Evolutionary conservation across 2,797 vertebrate genomes (phyloP).

Genomic region (Fistularia commersonii): DNA sequence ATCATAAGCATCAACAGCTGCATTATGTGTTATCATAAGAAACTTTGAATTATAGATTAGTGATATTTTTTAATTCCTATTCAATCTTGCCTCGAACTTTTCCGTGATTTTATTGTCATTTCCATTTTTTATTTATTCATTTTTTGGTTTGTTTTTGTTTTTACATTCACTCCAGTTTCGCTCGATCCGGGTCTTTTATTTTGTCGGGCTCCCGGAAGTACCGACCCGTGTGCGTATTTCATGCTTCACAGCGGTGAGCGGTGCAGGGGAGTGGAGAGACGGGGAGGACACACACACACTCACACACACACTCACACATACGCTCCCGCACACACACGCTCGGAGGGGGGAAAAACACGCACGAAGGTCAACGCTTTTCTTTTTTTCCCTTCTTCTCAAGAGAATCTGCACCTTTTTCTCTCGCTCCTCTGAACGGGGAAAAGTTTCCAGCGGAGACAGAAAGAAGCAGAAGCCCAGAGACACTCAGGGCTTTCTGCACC

Average conservation of each 20-base stretch:
- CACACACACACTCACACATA: slow-evolving; percentile 27
- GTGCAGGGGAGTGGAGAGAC: slow-evolving; percentile 59
- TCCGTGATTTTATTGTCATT: no score
- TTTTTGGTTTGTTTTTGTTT: no score
- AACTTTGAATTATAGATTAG: no score
- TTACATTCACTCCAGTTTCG: no score
- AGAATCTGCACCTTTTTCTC: slow-evolving; percentile 11
- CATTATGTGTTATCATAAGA: no score
- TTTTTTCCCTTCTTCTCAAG: not conserved
- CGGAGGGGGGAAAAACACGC: slow-evolving; percentile 30
- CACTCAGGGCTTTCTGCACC: no score
- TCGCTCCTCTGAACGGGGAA: slow-evolving; percentile 22
- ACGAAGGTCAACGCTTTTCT: slow-evolving; percentile 46
- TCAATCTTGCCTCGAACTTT: no score
- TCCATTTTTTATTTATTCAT: no score
- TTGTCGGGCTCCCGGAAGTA: slow-evolving; percentile 26
- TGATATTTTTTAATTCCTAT: no score
- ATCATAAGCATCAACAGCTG: no score
- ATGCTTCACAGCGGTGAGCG: not conserved
- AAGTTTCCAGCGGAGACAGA: slow-evolving; percentile 46
- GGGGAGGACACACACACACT: slow-evolving; percentile 47
- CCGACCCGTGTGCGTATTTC: not conserved
- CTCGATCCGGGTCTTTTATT: slow-evolving; percentile 34
- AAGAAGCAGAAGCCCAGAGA: no score
- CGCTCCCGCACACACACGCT: slow-evolving; percentile 16